Percentiles rank a stretch among this genome's conserved stretches.
phyloP scores from a whole-genome alignment of 2,797 vertebrate genomes.

The Pogoniulus pusillus region DNA sequence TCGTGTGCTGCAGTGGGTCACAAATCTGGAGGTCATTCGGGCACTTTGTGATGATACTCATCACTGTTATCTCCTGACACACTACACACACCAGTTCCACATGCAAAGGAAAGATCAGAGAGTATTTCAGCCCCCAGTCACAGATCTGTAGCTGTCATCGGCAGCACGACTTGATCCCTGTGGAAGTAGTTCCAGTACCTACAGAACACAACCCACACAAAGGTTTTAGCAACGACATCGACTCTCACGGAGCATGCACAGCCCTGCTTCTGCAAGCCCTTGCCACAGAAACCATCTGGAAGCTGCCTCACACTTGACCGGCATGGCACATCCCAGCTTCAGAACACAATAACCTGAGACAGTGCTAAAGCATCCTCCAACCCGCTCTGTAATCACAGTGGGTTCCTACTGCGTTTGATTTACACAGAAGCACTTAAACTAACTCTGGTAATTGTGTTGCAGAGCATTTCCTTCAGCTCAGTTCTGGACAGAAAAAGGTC shows the following conservation, averaged over 20 bases:
- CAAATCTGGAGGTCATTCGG: background rate
- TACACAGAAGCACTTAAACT: background rate
- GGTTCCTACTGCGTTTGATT: background rate
- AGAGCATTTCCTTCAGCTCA: background rate
- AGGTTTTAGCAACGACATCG: accelerated
- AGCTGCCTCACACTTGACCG: background rate
- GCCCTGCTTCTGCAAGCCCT: accelerated
- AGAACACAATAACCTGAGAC: background rate
- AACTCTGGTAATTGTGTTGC: background rate
- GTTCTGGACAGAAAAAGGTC: background rate
- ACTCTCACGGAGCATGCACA: accelerated
- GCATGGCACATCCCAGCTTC: background rate
- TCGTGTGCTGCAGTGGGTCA: background rate
- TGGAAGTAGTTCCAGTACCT: background rate
- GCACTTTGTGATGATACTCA: background rate
- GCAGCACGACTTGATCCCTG: background rate
- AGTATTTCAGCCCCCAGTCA: background rate
- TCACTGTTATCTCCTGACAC: background rate
- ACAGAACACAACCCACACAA: accelerated
- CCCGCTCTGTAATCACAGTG: background rate
- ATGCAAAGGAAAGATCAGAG: background rate
- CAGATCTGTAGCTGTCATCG: background rate
- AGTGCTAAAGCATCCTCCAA: background rate
- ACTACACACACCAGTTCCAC: background rate
- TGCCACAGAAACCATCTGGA: background rate